These are phyloP conservation scores for Chelonia mydas DNA, from an alignment of 2,797 vertebrate species.

Conservation along the genomic window DNA sequence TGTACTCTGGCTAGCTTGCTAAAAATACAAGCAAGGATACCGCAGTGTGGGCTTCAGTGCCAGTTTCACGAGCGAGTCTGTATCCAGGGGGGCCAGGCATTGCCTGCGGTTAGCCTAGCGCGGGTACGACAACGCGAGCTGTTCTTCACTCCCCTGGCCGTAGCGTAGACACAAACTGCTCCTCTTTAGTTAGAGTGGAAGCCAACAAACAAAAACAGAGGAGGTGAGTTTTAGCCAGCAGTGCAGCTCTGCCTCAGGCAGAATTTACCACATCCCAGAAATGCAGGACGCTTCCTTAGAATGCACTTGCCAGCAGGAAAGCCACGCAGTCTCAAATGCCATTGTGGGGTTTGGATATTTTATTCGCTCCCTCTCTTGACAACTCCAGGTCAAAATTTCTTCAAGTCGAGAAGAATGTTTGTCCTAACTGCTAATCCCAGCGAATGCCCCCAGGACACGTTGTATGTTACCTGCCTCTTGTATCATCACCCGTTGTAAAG, in stretches of 20 bases:
- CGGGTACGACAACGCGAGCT: not conserved
- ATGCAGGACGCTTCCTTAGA: constrained; percentile 60
- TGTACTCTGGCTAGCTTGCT: not conserved
- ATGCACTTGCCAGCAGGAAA: constrained; percentile 48
- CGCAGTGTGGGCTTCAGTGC: no score
- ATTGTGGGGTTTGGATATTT: constrained; percentile 63
- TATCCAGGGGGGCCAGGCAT: not conserved
- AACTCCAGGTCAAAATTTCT: constrained; percentile 47
- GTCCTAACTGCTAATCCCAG: not conserved
- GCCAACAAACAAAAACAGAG: not conserved
- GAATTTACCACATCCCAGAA: constrained; percentile 52
- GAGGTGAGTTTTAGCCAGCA: not conserved
- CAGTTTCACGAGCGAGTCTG: not conserved
- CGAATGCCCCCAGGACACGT: not conserved
- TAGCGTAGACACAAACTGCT: not conserved
- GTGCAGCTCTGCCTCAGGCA: not conserved
- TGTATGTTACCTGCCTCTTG: constrained; percentile 31
- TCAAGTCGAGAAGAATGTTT: constrained; percentile 37
- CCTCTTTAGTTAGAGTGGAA: not conserved
- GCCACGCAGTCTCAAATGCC: constrained; percentile 48
- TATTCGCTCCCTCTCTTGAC: constrained; percentile 9
- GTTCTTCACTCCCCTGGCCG: not conserved
- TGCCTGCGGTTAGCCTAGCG: not conserved
- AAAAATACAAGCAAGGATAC: no score
- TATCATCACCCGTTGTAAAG: constrained; percentile 2